These are phyloP conservation scores for Dichetophora obliterata DNA, from an alignment of 2,888 invertebrate genomes.

Conservation along the genomic window DNA sequence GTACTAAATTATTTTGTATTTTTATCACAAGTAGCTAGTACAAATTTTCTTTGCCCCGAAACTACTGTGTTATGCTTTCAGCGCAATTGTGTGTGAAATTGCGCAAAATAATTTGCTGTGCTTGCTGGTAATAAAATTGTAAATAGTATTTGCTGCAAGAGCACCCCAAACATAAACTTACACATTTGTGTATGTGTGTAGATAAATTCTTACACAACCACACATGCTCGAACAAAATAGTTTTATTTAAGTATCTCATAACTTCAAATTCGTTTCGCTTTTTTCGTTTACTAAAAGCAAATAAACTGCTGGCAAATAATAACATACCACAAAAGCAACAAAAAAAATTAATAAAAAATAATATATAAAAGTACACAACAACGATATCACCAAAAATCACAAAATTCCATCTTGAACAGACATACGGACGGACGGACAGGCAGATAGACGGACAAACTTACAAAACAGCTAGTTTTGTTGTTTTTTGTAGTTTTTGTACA, in stretches of 20 bases:
- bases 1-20: too few relatives aligned
- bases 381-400: constrained; percentile 20
- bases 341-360: neutral
- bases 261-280: constrained; percentile 18
- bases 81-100: constrained; percentile 6
- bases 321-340: constrained; percentile 4
- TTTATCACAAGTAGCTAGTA: too few relatives aligned
- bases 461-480: neutral
- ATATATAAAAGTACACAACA: neutral
- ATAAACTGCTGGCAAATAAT: constrained; percentile 25
- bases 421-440: neutral
- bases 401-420: constrained; percentile 18
- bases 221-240: neutral
- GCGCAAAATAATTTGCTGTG: neutral
- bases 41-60: too few relatives aligned
- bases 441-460: neutral
- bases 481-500: constrained; percentile 5
- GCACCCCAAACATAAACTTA: neutral
- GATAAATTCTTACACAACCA: neutral
- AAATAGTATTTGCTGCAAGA: constrained; percentile 20
- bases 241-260: neutral
- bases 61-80: neutral
- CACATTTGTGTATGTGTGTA: neutral
- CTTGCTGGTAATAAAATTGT: constrained; percentile 5
- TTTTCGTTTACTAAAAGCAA: constrained; percentile 10